Evolutionary conservation across 2,888 invertebrate species (phyloP).

Genomic region (Pseudoips prasinana): DNA sequence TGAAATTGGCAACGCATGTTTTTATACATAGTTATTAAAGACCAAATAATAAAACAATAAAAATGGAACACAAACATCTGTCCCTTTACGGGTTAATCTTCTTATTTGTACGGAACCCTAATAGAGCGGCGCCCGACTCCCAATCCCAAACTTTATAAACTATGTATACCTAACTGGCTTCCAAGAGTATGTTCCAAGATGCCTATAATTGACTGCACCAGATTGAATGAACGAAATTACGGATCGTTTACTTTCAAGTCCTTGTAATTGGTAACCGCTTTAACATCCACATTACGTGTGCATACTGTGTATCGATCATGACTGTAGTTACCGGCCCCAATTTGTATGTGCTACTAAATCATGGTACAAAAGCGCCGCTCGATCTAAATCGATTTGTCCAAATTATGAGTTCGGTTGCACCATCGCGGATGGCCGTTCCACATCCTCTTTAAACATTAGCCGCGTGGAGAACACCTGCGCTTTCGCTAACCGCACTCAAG

Average conservation of each 20-base stretch:
- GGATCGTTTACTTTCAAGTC: slow-evolving; percentile 68
- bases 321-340: slow-evolving; percentile 52
- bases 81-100: too few species aligned
- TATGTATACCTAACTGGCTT: slow-evolving; percentile 17
- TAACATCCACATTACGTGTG: slow-evolving; percentile 59
- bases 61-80: too few species aligned
- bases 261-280: slow-evolving; percentile 71
- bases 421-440: not conserved
- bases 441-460: slow-evolving; percentile 62
- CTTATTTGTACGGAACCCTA: too few species aligned
- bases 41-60: too few species aligned
- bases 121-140: too few species aligned
- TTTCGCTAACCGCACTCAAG: slow-evolving; percentile 34
- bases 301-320: slow-evolving; percentile 54
- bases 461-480: slow-evolving; percentile 45
- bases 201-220: slow-evolving; percentile 42
- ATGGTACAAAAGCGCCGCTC: slow-evolving; percentile 74
- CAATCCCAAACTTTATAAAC: too few species aligned
- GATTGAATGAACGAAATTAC: slow-evolving; percentile 64
- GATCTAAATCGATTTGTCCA: slow-evolving; percentile 79
- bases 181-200: slow-evolving; percentile 24
- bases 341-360: slow-evolving; percentile 78
- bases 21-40: too few species aligned
- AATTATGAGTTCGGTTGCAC: slow-evolving; percentile 59
- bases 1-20: too few species aligned